Evolutionary conservation across 2,797 vertebrate genomes (phyloP).

Genomic region (Lagocephalus sceleratus): DNA sequence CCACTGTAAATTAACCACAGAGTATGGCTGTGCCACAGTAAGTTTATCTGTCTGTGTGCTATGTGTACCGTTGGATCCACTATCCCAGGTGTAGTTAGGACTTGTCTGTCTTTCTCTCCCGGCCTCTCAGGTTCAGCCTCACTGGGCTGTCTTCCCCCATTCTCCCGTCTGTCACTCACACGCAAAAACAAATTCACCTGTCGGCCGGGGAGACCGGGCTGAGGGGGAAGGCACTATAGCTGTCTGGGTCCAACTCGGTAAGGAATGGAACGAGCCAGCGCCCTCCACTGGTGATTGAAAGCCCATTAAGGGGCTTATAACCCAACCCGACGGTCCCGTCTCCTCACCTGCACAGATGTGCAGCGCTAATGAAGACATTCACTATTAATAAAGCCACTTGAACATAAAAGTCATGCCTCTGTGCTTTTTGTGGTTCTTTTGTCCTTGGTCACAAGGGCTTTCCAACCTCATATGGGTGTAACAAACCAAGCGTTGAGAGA

Average conservation of each 20-base stretch:
- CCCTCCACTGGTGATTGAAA: conserved; percentile 70
- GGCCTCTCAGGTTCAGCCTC: conserved; percentile 76
- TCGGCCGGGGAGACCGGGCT: conserved; percentile 63
- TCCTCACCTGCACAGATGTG: conserved; percentile 56
- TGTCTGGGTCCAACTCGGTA: conserved; percentile 55
- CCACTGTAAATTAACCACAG: conserved; percentile 61
- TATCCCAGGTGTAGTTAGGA: conserved; percentile 64
- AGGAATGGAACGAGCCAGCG: conserved; percentile 57
- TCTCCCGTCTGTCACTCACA: conserved; percentile 78
- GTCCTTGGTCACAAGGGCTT: conserved; percentile 68
- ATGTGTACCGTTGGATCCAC: conserved; percentile 50
- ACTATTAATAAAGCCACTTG: conserved; percentile 53
- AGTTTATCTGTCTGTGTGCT: conserved; percentile 41
- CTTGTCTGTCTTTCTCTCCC: conserved; percentile 61
- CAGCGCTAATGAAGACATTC: conserved; percentile 65
- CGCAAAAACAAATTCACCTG: conserved; percentile 79
- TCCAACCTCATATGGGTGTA: conserved; percentile 53
- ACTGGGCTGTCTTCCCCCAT: conserved; percentile 78
- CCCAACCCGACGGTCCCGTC: conserved; percentile 59
- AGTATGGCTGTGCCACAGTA: conserved; percentile 36
- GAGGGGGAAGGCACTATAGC: conserved; percentile 57
- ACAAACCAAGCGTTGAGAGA: conserved; percentile 62
- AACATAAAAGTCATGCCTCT: conserved; percentile 57
- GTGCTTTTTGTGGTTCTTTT: conserved; percentile 56
- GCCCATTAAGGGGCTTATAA: conserved; percentile 71